Conservation (phyloP, 2,888 invertebrate genomes). For the Phania funesta region DNA sequence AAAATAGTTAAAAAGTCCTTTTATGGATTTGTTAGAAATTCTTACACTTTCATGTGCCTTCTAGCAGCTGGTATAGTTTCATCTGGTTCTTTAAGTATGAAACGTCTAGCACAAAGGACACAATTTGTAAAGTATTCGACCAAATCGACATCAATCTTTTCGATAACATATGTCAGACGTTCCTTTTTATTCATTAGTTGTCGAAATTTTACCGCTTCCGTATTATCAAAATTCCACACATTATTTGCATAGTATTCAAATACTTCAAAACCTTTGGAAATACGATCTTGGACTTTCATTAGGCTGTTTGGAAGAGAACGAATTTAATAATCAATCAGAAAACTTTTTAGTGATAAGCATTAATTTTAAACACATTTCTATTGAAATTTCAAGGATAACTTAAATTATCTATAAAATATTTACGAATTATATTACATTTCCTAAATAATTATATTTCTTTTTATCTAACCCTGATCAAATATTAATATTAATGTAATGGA, state of each 20-base stretch:
- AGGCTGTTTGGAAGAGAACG: constrained; percentile 82
- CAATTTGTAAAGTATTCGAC: constrained; percentile 91
- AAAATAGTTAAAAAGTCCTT: not conserved
- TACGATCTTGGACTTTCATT: constrained; percentile 90
- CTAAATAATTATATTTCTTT: no score
- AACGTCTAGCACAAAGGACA: constrained; percentile 88
- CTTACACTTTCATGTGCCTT: constrained; percentile 90
- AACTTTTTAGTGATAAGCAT: no score
- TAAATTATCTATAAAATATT: not conserved
- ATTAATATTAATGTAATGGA: no score
- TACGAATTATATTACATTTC: not conserved
- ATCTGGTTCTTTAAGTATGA: constrained; percentile 90
- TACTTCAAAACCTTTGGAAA: constrained; percentile 92
- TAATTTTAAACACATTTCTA: not conserved
- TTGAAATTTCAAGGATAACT: not conserved
- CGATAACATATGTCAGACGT: constrained; percentile 85
- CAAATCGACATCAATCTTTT: constrained; percentile 86
- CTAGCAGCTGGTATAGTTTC: constrained; percentile 90
- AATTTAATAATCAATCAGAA: not conserved
- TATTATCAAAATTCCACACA: constrained; percentile 93
- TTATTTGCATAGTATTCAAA: constrained; percentile 96
- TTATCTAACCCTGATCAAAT: no score
- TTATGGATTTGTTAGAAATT: constrained; percentile 52
- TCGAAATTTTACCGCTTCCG: constrained; percentile 83
- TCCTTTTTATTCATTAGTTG: constrained; percentile 85